Base-by-base conservation (phyloP, 2,888 invertebrate genomes). In the Barypeithes pellucidus region DNA sequence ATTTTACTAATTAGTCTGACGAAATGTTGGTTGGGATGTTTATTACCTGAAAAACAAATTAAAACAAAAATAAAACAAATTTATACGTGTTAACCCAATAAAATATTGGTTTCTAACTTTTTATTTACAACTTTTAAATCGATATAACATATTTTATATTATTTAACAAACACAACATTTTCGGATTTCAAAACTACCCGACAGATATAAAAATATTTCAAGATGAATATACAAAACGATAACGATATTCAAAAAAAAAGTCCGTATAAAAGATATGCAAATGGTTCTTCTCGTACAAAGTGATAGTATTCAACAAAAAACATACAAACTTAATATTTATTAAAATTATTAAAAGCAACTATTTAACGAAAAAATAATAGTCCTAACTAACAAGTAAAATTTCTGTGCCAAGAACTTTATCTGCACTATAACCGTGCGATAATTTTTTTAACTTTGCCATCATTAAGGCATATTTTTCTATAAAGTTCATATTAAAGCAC, bases 131-230 rank as follows among this genome's bases (percentile, higher is more conserved):
- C 36, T 54, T 71, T 72, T 52, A 14, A 72, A 57, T 61, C 29
- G 52, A 67, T 67, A 69, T 73, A 73, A 73, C 73, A 70, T 73
- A 70, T 70, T 62, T 73, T 73, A 73, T 73, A 73, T 69, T 69
- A n/a, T n/a, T 68, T 59, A n/a, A 45, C 43, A 73, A 73, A 73
- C 73, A 61, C 66, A 73, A 73, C 69, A 67, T 47, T 29, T 59
- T 20, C 54, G 61, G 43, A 43, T 61, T n/a, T 47, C 29, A 47
- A 67, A 70, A 54, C n/a, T 50, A 71, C 57, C 70, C 67, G 29
- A 14, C n/a, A 65, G 33, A 67, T 70, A 74, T 67, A 74, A 71
- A 74, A 74, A 74, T 71, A 74, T 66, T 54, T 66, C 43, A 24
- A 65, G 66, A 66, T 66, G 33, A 61, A 65, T 70, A 41, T 66